These are phyloP conservation scores for Beris morrisii DNA, from an alignment of 2,888 invertebrate genomes.

Conservation along the genomic window DNA sequence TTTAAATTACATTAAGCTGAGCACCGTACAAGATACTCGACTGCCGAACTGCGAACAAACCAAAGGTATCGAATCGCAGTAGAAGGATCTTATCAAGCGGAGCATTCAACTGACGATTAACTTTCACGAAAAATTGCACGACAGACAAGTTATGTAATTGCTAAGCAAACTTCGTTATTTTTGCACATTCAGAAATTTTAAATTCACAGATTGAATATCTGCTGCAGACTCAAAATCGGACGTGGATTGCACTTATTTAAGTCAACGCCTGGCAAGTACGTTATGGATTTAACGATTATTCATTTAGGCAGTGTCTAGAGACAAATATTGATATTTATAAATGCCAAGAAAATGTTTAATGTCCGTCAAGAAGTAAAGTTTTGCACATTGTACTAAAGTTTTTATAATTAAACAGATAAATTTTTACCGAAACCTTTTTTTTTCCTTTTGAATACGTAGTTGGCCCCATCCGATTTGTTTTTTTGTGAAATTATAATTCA, in stretches of 20 bases:
- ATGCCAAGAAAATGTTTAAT: conserved; percentile 38
- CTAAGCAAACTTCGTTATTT: too few species aligned
- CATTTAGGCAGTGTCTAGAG: conserved; percentile 78
- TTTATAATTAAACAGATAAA: too few species aligned
- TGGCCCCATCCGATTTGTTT: too few species aligned
- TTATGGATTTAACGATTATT: conserved; percentile 77
- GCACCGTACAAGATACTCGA: conserved; percentile 63
- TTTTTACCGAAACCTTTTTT: too few species aligned
- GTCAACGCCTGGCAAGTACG: conserved; percentile 69
- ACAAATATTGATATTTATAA: conserved; percentile 85
- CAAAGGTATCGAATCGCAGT: conserved; percentile 64
- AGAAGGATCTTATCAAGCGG: conserved; percentile 63
- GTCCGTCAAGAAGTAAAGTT: too few species aligned
- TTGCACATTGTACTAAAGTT: too few species aligned
- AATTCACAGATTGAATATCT: conserved; percentile 73
- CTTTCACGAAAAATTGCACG: conserved; percentile 79
- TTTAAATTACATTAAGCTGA: conserved; percentile 63
- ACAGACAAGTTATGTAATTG: conserved; percentile 82
- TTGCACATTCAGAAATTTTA: too few species aligned
- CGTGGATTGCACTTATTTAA: conserved; percentile 88
- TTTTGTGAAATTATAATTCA: too few species aligned
- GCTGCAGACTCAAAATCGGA: conserved; percentile 92
- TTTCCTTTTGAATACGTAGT: too few species aligned
- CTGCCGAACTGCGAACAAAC: conserved; percentile 60
- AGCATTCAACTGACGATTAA: conserved; percentile 64